Conservation (phyloP, 2,797 vertebrate species). For the Leptoclinus maculatus region DNA sequence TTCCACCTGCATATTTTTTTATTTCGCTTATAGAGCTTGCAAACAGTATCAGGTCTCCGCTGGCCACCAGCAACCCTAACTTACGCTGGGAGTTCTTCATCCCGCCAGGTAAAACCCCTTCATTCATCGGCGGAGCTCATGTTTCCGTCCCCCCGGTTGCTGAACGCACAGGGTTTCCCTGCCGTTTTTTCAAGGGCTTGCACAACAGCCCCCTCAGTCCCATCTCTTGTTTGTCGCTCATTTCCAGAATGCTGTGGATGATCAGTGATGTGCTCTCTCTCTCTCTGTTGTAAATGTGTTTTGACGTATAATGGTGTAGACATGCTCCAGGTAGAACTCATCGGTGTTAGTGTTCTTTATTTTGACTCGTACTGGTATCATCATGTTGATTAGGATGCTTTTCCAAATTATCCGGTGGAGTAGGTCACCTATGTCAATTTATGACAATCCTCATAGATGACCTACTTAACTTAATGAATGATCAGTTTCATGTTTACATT, state of each 20-base stretch:
- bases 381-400: neutral
- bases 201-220: slow-evolving; percentile 15
- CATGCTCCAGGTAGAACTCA: slow-evolving; percentile 15
- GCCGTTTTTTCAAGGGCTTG: slow-evolving; percentile 30
- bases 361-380: neutral
- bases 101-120: slow-evolving; percentile 90
- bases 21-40: slow-evolving; percentile 83
- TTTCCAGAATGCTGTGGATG: slow-evolving; percentile 24
- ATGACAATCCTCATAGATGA: neutral
- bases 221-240: slow-evolving; percentile 17
- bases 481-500: neutral
- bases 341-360: slow-evolving; percentile 2
- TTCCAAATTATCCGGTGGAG: neutral
- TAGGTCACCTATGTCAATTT: neutral
- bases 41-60: slow-evolving; percentile 82
- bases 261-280: slow-evolving; percentile 5
- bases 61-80: slow-evolving; percentile 90
- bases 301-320: neutral
- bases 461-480: neutral
- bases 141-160: slow-evolving; percentile 37
- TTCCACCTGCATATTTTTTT: slow-evolving; percentile 80
- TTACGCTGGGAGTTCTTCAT: slow-evolving; percentile 93
- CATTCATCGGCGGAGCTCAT: slow-evolving; percentile 66
- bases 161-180: slow-evolving; percentile 54
- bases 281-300: slow-evolving; percentile 14